Base-by-base conservation (phyloP, 2,888 invertebrate genomes). In the Eristalis tenax region DNA sequence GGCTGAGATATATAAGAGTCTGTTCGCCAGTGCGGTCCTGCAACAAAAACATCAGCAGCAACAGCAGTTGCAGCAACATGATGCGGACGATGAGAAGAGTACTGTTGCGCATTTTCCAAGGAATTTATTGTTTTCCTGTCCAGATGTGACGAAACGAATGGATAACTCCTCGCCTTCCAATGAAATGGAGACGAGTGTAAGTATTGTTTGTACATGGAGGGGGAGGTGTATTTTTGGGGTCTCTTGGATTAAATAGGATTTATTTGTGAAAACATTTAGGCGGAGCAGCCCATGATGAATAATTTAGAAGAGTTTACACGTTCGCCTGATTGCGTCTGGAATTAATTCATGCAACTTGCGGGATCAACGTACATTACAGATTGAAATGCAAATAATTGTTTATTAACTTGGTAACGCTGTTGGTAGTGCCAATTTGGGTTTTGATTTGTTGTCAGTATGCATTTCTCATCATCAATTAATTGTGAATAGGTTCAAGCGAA, bases 1-100 rank as follows among this genome's bases (percentile, higher is more conserved):
- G 11, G 95, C 96, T 77, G 96, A 97, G 91, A 94, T 97, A 90
- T 97, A 97, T 91, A 97, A 97, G 93, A 97, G 95, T 90, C 94
- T 97, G 87, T 93, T 97, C 90, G 96, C 96, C 13, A 96, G 94
- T 91, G 95, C 95, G n/a, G 95, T 95, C 18, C 88, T 93, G 13
- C 93, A 95, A 73, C 95, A 95, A 65, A 94, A 91, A 22, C 91
- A 90, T 18, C 90, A 90, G 10, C 89, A 89, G 43, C 85, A 83
- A 18, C 75, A 75, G 26, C 76, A 70, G 18, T 32, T 64, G 56
- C 80, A 81, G 3, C 71, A 89, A 15, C 66, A 85, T 43, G 88
- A 81, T 1, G 26, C 66, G 1, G 69, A 87, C 1, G 66, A 80
- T 6, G 77, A 89, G 40, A 78, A 76, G 79, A 79, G 63, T 64